Conservation (phyloP, 2,113 vertebrate species). For the Myanophis thanlyinensis region DNA sequence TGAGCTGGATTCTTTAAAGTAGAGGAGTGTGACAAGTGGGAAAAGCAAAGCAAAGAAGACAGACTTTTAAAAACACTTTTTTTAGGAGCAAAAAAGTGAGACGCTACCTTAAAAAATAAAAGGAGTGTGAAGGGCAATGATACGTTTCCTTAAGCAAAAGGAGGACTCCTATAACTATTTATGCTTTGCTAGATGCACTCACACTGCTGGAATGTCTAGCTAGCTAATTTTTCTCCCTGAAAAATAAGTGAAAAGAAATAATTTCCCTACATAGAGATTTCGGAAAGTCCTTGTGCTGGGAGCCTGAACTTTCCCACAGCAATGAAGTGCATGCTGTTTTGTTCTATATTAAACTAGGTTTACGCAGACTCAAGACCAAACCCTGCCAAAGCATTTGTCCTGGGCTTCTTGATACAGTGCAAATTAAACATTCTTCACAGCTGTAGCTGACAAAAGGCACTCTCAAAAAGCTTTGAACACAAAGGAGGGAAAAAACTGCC, state of each 20-base stretch:
- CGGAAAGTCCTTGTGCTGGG: slow-evolving; percentile 56
- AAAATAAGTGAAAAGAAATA: slow-evolving; percentile 11
- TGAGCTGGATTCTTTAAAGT: slow-evolving; percentile 19
- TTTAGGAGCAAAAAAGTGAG: neutral
- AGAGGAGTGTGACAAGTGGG: neutral
- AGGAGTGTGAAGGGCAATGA: accelerated
- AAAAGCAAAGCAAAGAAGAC: neutral
- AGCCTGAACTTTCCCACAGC: slow-evolving; percentile 73
- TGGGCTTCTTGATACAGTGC: slow-evolving; percentile 52
- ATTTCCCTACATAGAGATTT: slow-evolving; percentile 57
- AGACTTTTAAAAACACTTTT: slow-evolving; percentile 3
- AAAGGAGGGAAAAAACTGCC: slow-evolving; percentile 71
- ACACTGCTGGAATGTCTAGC: slow-evolving; percentile 50
- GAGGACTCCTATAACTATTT: neutral
- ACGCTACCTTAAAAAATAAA: neutral
- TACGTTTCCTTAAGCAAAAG: neutral
- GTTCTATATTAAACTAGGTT: slow-evolving; percentile 54
- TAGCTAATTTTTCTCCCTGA: slow-evolving; percentile 52
- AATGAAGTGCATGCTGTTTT: slow-evolving; percentile 63
- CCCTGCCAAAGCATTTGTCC: slow-evolving; percentile 51
- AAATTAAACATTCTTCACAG: slow-evolving; percentile 64
- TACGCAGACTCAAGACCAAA: slow-evolving; percentile 37
- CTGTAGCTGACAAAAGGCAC: slow-evolving; percentile 72
- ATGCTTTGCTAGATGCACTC: slow-evolving; percentile 49
- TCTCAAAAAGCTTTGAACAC: slow-evolving; percentile 58